Base-by-base conservation (phyloP, 2,888 invertebrate species). In the Lymantria monacha region DNA sequence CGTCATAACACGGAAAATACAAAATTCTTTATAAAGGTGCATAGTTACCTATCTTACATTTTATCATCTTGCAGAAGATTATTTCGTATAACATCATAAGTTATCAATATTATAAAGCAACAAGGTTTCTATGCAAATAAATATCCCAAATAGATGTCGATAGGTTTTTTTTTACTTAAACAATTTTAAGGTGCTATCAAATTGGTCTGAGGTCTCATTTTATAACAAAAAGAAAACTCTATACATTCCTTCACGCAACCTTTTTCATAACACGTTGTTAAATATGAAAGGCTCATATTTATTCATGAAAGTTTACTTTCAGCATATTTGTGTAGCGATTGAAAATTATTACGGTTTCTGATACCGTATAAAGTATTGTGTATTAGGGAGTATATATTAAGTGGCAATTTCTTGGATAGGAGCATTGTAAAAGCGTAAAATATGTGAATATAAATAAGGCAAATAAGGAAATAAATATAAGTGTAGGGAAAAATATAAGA, bases 331-430 rank as follows among this genome's bases (percentile, higher is more conserved):
- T 53, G 45, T 37, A 44, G 38, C 55, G 55, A 64, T 61, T 64
- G 66, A 59, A 64, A 64, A 64, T 65, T 64, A 64, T 64, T 57
- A 59, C 62, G 52, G 55, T 44, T 41, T 11, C 22, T 49, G 53
- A 53, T 53, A 48, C 37, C 30, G 40, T 37, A 46, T 51, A 42
- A 53, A 44, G 50, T 50, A 59, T 64, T 61, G 56, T 65, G 53
- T 64, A 49, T 65, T 55, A 61, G 42, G 48, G 47, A 57, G 51
- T 59, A 64, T 53, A 64, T 59, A 57, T 61, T 57, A 54, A 57
- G 55, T 42, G 46, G 51, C 63, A 45, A 59, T 63, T 53, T 59
- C 48, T 55, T 53, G 53, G 49, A 49, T 51, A 42, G 46, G 40
- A 41, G 15, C 22, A 46, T 48, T 53, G 44, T 33, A 12, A 42